A percentile compares a stretch with the other conserved stretches of the same genome.
These are phyloP conservation scores for Noctua pronuba DNA, from an alignment of 2,888 invertebrate species.

Conservation along the genomic window DNA sequence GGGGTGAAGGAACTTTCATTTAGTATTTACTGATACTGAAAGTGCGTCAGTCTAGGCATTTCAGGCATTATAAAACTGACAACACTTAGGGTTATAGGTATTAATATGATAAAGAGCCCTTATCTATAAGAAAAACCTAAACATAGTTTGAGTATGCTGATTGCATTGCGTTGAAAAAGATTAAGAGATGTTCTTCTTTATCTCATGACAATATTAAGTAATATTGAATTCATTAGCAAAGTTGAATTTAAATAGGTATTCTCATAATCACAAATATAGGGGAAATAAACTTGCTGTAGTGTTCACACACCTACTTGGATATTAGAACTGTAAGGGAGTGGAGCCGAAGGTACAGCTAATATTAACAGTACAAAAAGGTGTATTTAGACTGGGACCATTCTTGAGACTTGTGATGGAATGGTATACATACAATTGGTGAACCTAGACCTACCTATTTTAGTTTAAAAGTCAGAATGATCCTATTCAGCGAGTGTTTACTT, in stretches of 20 bases:
- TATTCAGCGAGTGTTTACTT: slow-evolving; percentile 1
- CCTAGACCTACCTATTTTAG: neutral
- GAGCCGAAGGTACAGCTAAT: neutral
- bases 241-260: neutral
- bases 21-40: neutral
- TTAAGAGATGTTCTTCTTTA: neutral
- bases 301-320: neutral
- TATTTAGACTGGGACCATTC: neutral
- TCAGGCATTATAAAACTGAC: neutral
- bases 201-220: neutral
- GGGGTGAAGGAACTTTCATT: slow-evolving; percentile 27
- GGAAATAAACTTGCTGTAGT: neutral
- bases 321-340: neutral
- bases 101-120: neutral
- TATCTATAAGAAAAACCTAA: neutral
- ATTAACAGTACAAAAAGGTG: neutral
- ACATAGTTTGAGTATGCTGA: neutral
- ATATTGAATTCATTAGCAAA: neutral
- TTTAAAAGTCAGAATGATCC: neutral
- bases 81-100: neutral
- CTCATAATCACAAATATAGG: neutral
- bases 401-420: neutral
- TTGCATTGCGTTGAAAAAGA: neutral
- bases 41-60: neutral
- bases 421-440: neutral